phyloP scores from a whole-genome alignment of 53 echinoderm and acorn worm genomes.

The Paracentrotus lividus region DNA sequence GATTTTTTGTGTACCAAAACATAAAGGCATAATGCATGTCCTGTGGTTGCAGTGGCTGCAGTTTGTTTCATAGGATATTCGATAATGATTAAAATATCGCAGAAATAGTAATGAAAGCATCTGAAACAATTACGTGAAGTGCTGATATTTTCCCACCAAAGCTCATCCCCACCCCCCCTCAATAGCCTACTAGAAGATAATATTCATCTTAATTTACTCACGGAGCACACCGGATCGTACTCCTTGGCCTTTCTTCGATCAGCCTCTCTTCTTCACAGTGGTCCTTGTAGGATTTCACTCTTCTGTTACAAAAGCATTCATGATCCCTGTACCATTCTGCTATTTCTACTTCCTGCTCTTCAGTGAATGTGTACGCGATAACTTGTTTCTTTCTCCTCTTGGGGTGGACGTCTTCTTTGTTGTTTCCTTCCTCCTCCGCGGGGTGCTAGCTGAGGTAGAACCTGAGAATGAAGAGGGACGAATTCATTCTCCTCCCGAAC shows the following conservation, averaged over 20 bases:
- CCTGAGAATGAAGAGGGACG: neutral
- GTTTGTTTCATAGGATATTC: neutral
- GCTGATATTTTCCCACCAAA: neutral
- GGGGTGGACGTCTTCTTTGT: neutral
- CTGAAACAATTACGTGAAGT: neutral
- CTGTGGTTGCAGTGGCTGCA: neutral
- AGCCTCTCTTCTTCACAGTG: conserved; percentile 40
- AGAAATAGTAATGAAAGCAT: neutral
- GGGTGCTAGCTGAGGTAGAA: neutral
- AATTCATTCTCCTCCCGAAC: conserved; percentile 11
- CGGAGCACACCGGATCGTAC: conserved; percentile 18
- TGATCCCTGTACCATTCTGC: conserved; percentile 29
- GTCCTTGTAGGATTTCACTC: conserved; percentile 15
- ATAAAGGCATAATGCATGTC: no score
- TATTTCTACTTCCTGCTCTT: conserved; percentile 31
- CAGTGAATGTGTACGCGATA: neutral
- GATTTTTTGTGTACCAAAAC: no score
- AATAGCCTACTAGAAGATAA: no score
- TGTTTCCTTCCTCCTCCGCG: neutral
- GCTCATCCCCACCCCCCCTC: no score
- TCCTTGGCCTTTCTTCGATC: conserved; percentile 36
- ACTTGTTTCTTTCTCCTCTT: conserved; percentile 18
- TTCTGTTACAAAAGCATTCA: neutral
- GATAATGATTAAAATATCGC: neutral
- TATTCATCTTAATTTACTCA: neutral